Base-by-base conservation (phyloP, 2,113 vertebrate species). In the Oenanthe oenanthe region DNA sequence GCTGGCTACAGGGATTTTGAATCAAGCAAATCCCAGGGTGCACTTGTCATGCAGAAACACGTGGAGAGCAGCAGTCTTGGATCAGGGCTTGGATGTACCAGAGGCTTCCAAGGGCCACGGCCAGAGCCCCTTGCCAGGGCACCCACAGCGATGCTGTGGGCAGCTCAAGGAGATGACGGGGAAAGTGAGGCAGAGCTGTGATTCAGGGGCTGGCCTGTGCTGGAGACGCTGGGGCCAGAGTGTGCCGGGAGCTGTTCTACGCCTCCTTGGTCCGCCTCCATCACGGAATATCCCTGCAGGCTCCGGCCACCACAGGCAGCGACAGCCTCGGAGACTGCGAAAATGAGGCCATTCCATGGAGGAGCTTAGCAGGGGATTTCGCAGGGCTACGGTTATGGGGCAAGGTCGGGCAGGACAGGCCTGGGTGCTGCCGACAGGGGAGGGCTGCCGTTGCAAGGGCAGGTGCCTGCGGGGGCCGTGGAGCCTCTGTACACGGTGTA, bases 201-300 rank as follows among this genome's bases (percentile, higher is more conserved):
- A 40, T 1, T 0, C 1, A 17, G n/a, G 32, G 6, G 22, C 29
- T 2, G 0, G 18, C 13, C 26, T 26, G 2, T 10, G n/a, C 26
- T 20, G 2, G 28, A 28, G 15, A 38, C 1, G 1, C 26, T 16
- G 4, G 26, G n/a, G 25, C 38, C 28, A 16, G 70, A n/a, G 24
- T 40, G 45, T 25, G 68, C 28, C 10, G 5, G 53, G 47, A 89
- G 61, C 17, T 34, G 38, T 34, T 61, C 25, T 47, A 4, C 2
- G 8, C 51, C 1, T 3, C 34, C 43, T 34, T n/a, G 17, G 2
- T 34, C 68, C 0, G 0, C 25, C 60, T 53, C 10, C 25, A 6
- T 58, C 10, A 2, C 73, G 20, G n/a, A 60, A 45, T 21, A 28
- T 48, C 68, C 32, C 34, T 16, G 18, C 2, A 28, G 36, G 34